Percentiles rank a stretch among this genome's conserved stretches.
These are phyloP conservation scores for Centropus unirufus DNA, from an alignment of 2,113 vertebrate species.

Conservation along the genomic window DNA sequence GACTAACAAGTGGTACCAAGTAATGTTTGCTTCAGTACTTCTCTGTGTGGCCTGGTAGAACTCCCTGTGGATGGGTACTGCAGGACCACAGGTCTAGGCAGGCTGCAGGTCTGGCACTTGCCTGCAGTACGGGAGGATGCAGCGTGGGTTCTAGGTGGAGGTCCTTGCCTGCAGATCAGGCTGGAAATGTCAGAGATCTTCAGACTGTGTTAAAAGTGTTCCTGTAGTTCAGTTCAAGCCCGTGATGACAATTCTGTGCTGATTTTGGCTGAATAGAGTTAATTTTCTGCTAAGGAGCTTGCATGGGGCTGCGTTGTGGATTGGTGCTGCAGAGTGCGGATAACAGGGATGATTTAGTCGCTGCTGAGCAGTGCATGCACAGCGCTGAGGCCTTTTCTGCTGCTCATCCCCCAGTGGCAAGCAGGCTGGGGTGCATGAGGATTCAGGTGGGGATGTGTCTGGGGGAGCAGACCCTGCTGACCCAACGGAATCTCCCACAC, in stretches of 20 bases:
- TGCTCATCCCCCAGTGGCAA: too few relatives aligned
- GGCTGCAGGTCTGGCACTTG: background rate
- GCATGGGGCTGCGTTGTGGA: background rate
- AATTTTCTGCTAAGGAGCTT: background rate
- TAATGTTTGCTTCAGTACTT: background rate
- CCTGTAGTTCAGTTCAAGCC: too few relatives aligned
- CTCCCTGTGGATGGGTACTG: background rate
- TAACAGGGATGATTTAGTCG: too few relatives aligned
- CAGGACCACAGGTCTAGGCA: too few relatives aligned
- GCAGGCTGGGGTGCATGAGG: too few relatives aligned
- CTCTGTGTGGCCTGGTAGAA: background rate
- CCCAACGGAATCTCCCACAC: too few relatives aligned
- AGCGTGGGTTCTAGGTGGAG: background rate
- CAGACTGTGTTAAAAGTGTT: background rate
- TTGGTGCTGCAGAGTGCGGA: background rate
- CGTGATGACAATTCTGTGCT: background rate
- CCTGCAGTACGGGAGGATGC: accelerated
- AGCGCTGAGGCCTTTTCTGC: background rate
- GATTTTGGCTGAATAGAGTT: background rate
- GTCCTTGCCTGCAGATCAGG: too few relatives aligned
- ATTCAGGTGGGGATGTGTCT: background rate
- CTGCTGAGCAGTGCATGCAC: too few relatives aligned
- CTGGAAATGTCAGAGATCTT: background rate
- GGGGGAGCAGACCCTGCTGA: too few relatives aligned
- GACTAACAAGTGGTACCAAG: background rate